phyloP scores from a whole-genome alignment of 2,888 invertebrate genomes.

The Lampropteryx suffumata region DNA sequence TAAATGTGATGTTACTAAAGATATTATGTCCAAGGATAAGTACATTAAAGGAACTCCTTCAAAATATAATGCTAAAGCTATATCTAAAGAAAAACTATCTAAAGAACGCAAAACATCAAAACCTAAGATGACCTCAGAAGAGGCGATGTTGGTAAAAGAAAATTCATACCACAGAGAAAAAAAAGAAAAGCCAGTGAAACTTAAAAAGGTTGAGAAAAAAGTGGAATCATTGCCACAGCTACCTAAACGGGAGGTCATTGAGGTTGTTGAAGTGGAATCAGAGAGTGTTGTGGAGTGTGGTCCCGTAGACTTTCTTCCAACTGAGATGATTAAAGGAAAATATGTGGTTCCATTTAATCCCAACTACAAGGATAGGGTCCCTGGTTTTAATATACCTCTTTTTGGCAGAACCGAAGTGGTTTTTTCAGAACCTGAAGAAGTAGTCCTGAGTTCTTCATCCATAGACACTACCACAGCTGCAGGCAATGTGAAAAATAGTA shows the following conservation, averaged over 20 bases:
- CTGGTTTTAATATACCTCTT: not conserved
- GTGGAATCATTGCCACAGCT: conserved; percentile 32
- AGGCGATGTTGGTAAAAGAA: conserved; percentile 29
- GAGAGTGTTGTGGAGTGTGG: conserved; percentile 42
- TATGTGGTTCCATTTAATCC: conserved; percentile 33
- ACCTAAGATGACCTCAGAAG: conserved; percentile 19
- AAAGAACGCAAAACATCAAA: not conserved
- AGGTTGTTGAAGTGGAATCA: conserved; percentile 23
- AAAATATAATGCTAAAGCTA: conserved; percentile 2
- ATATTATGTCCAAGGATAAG: too few relatives aligned
- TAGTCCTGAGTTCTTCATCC: not conserved
- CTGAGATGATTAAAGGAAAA: conserved; percentile 42
- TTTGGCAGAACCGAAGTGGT: not conserved
- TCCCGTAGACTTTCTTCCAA: conserved; percentile 1
- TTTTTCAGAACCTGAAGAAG: not conserved
- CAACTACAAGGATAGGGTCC: conserved; percentile 10
- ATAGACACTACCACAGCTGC: not conserved
- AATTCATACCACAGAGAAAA: conserved; percentile 16
- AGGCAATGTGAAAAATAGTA: not conserved
- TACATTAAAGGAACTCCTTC: conserved; percentile 7
- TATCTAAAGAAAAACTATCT: conserved; percentile 1
- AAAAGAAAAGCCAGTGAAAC: conserved; percentile 15
- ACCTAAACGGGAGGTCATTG: conserved; percentile 13
- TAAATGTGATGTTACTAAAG: too few relatives aligned
- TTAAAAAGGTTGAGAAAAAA: conserved; percentile 24